Evolutionary conservation across 2,113 vertebrate species (phyloP), one percentile per base, ranked within the genome.

Genomic region (Spermophilus dauricus): DNA sequence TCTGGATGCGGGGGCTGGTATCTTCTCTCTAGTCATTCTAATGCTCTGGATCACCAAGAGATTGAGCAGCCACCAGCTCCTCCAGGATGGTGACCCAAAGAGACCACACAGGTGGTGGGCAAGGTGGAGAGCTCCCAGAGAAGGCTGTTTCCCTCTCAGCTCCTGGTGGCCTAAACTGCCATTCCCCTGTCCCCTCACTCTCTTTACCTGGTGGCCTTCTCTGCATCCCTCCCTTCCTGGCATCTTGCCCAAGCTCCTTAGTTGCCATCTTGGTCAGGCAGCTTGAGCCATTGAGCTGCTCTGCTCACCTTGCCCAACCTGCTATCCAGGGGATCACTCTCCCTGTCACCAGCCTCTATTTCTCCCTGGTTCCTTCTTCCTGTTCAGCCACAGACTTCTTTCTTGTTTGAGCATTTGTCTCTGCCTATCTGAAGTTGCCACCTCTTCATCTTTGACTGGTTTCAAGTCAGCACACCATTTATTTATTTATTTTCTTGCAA

Each of bases 341-440:
- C 70, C 17, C 14, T n/a, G 30, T 26, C 34, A 58, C 45, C 20
- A 26, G 45, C 30, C 87, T 72, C 34, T 1, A 34, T n/a, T 73
- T n/a, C 45, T 72, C 69, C 32, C 1, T 0, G 0, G 0, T 5
- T 24, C 48, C 65, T 80, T n/a, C 56, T 28, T 32, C 78, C 39
- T 63, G 30, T n/a, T 82, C 53, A 39, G 20, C 53, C 65, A 12
- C 14, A 32, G 4, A 28, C 37, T 37, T 13, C 67, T 37, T 53
- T 81, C 70, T 78, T 9, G 3, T 58, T 32, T 16, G 9, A 20
- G 18, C 58, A 9, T 42, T 37, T 51, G 28, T 89, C 48, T 81
- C 83, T 81, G 5, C 34, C n/a, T 32, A 26, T 26, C 26, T 45
- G 28, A 3, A 30, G 24, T 84, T 53, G 28, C 77, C 48, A 22